A percentile compares a stretch with the other conserved stretches of the same genome.
Evolutionary conservation across 2,888 invertebrate species (phyloP).

Genomic region (Pyrocoelia pectoralis): DNA sequence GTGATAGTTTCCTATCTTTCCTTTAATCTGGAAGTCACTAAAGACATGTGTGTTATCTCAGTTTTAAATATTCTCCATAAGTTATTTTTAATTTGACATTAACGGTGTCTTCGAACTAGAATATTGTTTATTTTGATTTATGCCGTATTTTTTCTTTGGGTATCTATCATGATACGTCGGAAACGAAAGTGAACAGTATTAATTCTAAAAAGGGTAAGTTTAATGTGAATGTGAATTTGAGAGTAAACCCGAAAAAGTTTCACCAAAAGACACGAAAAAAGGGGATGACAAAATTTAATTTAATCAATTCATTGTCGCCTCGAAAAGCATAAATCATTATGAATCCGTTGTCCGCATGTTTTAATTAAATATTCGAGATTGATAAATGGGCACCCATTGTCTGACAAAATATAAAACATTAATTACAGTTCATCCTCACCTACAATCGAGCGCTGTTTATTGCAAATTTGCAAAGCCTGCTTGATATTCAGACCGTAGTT

Average conservation of each 20-base stretch:
- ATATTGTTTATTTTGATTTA: slow-evolving; percentile 30
- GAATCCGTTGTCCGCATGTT: slow-evolving; percentile 62
- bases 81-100: slow-evolving; percentile 26
- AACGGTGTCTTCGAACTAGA: slow-evolving; percentile 38
- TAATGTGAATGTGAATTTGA: neutral
- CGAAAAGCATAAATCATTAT: slow-evolving; percentile 60
- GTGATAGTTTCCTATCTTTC: slow-evolving; percentile 48
- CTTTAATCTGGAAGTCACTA: slow-evolving; percentile 29
- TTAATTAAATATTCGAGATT: slow-evolving; percentile 62
- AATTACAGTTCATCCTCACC: slow-evolving; percentile 55
- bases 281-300: slow-evolving; percentile 57
- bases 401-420: slow-evolving; percentile 60
- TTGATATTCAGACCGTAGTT: slow-evolving; percentile 44
- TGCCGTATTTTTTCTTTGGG: slow-evolving; percentile 20
- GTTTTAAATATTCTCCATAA: slow-evolving; percentile 22
- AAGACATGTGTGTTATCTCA: slow-evolving; percentile 43
- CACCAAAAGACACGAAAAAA: slow-evolving; percentile 18
- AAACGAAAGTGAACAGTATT: slow-evolving; percentile 33
- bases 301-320: slow-evolving; percentile 59
- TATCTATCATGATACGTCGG: slow-evolving; percentile 35
- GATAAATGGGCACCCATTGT: slow-evolving; percentile 60
- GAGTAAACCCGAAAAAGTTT: slow-evolving; percentile 16
- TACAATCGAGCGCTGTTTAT: slow-evolving; percentile 48
- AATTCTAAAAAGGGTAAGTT: slow-evolving; percentile 26
- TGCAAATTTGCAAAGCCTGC: slow-evolving; percentile 47